Conservation (phyloP, 2,888 invertebrate species). For the Scelioninae gen. 2 region DNA sequence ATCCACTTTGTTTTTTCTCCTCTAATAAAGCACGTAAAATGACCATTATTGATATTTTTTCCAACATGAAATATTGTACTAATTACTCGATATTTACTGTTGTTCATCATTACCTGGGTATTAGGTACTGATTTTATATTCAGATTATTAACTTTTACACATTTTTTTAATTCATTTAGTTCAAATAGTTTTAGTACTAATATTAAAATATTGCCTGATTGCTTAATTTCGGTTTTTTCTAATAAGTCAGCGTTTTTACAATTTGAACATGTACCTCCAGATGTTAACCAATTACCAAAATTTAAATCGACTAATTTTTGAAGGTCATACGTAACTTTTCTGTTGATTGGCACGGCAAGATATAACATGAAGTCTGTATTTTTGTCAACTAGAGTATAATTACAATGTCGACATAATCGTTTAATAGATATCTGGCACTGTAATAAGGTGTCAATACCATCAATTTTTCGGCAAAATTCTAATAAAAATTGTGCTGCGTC, state of each 20-base stretch:
- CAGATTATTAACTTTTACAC: conserved; percentile 11
- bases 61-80: conserved; percentile 27
- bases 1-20: conserved; percentile 13
- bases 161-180: conserved; percentile 4
- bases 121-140: conserved; percentile 19
- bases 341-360: conserved; percentile 14
- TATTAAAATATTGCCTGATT: conserved; percentile 13
- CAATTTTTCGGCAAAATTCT: conserved; percentile 7
- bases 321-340: conserved; percentile 16
- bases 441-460: conserved; percentile 6
- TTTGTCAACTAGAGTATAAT: conserved; percentile 25
- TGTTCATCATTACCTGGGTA: conserved; percentile 14
- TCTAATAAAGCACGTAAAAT: conserved; percentile 12
- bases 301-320: conserved; percentile 24
- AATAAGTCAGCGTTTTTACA: conserved; percentile 6
- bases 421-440: conserved; percentile 9
- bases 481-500: conserved; percentile 50
- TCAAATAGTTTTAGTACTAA: conserved; percentile 37
- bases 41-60: conserved; percentile 5
- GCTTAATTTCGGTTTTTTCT: conserved; percentile 25
- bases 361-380: conserved; percentile 17
- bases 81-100: conserved; percentile 4
- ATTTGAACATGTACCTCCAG: conserved; percentile 17
- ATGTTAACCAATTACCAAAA: conserved; percentile 5
- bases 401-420: conserved; percentile 17